Evolutionary conservation across 2,888 invertebrate genomes (phyloP).

Genomic region (Tipula confusa): DNA sequence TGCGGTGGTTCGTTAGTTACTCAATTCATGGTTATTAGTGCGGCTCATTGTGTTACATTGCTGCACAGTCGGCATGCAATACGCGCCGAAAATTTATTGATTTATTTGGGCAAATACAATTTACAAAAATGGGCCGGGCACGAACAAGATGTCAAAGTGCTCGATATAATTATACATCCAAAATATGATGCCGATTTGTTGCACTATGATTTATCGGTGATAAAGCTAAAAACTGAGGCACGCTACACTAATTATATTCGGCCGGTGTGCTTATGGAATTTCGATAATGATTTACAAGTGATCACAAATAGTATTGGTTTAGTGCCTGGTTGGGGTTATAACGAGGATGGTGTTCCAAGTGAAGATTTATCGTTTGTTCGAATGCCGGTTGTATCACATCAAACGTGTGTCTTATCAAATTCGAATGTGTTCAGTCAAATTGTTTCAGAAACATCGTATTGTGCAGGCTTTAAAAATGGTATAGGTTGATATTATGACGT

Average conservation of each 20-base stretch:
- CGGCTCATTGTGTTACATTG: slow-evolving; percentile 42
- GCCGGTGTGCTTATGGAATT: slow-evolving; percentile 47
- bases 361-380: slow-evolving; percentile 39
- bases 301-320: not conserved
- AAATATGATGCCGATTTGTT: not conserved
- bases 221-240: slow-evolving; percentile 44
- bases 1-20: slow-evolving; percentile 49
- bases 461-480: slow-evolving; percentile 37
- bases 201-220: slow-evolving; percentile 43
- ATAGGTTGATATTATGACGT: too few species aligned
- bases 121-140: not conserved
- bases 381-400: slow-evolving; percentile 44
- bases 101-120: slow-evolving; percentile 48
- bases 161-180: not conserved
- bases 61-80: slow-evolving; percentile 39
- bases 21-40: slow-evolving; percentile 43
- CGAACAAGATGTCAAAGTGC: slow-evolving; percentile 27
- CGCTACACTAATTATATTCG: slow-evolving; percentile 43
- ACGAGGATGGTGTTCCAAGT: slow-evolving; percentile 37
- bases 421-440: slow-evolving; percentile 35
- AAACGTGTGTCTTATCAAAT: slow-evolving; percentile 41
- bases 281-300: not conserved
- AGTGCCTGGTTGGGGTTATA: slow-evolving; percentile 46
- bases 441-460: slow-evolving; percentile 33
- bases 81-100: slow-evolving; percentile 42